Conservation (phyloP, 1,140 invertebrate species). For the Papilio glaucus region DNA sequence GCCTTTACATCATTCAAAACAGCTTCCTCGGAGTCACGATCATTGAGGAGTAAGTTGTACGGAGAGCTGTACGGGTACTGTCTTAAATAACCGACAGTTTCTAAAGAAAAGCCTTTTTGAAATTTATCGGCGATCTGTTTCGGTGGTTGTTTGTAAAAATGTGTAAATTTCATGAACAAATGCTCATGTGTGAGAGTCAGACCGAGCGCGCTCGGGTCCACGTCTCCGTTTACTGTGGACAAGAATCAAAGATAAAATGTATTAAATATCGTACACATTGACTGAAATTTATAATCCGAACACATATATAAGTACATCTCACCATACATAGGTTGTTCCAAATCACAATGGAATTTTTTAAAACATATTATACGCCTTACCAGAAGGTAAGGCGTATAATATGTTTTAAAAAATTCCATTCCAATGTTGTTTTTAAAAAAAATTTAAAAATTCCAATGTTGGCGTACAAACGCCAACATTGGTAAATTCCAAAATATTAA, state of each 20-base stretch:
- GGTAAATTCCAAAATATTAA: too few relatives aligned
- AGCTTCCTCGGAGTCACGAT: constrained; percentile 84
- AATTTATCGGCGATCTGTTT: constrained; percentile 81
- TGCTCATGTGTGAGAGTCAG: constrained; percentile 92
- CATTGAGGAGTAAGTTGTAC: constrained; percentile 87
- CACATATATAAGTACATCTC: too few relatives aligned
- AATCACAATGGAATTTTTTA: too few relatives aligned
- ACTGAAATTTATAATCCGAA: too few relatives aligned
- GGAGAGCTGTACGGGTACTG: constrained; percentile 91
- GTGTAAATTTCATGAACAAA: constrained; percentile 87
- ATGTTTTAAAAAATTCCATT: too few relatives aligned
- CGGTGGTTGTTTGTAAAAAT: constrained; percentile 86
- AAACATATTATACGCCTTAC: too few relatives aligned
- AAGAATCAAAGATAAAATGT: not conserved
- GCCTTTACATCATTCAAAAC: constrained; percentile 87
- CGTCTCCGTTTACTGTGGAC: constrained; percentile 86
- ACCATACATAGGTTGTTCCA: too few relatives aligned
- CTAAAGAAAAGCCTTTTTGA: constrained; percentile 82
- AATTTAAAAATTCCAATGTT: too few relatives aligned
- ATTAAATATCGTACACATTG: too few relatives aligned
- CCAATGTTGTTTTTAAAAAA: too few relatives aligned
- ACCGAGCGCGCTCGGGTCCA: constrained; percentile 85
- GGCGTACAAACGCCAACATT: too few relatives aligned
- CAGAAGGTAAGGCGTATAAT: too few relatives aligned
- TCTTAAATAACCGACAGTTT: constrained; percentile 87